phyloP scores from a whole-genome alignment of 2,888 invertebrate species.

The Spilarctia lutea region DNA sequence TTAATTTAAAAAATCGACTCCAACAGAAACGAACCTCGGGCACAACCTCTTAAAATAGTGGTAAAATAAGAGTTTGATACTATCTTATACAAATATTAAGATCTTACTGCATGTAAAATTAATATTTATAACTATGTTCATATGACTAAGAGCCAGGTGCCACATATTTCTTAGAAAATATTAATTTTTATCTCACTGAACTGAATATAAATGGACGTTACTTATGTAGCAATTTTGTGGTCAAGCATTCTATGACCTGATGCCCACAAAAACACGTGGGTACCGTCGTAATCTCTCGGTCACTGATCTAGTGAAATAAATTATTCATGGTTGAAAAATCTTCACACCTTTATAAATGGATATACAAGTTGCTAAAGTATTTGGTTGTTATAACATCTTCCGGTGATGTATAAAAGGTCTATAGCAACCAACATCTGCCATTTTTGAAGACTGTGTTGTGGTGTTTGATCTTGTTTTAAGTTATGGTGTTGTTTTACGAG shows the following conservation, averaged over 20 bases:
- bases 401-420: not conserved
- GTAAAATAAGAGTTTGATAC: not conserved
- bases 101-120: not conserved
- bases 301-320: conserved; percentile 42
- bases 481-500: not conserved
- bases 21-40: not conserved
- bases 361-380: conserved; percentile 10
- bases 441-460: not conserved
- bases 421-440: not conserved
- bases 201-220: conserved; percentile 6
- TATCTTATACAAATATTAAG: conserved; percentile 5
- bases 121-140: not conserved
- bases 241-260: conserved; percentile 23
- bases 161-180: conserved; percentile 10
- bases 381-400: conserved; percentile 7
- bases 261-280: conserved; percentile 43
- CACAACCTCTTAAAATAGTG: not conserved
- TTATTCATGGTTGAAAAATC: conserved; percentile 39
- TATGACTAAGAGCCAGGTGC: conserved; percentile 14
- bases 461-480: not conserved
- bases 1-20: not conserved
- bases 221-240: conserved; percentile 14
- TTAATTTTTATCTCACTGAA: conserved; percentile 7
- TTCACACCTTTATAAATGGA: conserved; percentile 37
- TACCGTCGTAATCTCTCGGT: conserved; percentile 34